These are phyloP conservation scores for Teleiodes luculella DNA, from an alignment of 2,888 invertebrate genomes.

Conservation along the genomic window DNA sequence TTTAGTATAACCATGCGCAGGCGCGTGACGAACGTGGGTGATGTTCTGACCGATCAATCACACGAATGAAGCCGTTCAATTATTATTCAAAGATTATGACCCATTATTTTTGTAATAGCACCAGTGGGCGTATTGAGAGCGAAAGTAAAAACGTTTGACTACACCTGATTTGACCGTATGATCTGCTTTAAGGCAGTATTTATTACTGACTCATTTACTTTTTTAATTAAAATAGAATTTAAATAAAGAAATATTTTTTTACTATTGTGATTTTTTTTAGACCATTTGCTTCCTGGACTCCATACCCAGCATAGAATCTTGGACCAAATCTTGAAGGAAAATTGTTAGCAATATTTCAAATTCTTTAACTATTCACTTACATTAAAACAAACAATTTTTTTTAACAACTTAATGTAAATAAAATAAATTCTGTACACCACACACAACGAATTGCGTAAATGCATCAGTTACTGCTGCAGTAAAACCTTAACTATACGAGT, in stretches of 20 bases:
- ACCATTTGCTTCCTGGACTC: too few relatives aligned
- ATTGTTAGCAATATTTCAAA: too few relatives aligned
- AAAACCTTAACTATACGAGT: background rate
- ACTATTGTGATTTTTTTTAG: too few relatives aligned
- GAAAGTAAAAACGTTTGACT: background rate
- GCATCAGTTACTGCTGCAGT: slow-evolving; percentile 6
- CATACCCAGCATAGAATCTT: too few relatives aligned
- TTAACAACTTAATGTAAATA: background rate
- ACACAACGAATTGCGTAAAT: slow-evolving; percentile 10
- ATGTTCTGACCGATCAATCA: slow-evolving; percentile 62
- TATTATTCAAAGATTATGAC: slow-evolving; percentile 50
- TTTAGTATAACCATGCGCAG: background rate
- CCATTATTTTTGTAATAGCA: slow-evolving; percentile 56
- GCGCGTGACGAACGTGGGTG: slow-evolving; percentile 64
- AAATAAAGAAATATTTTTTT: too few relatives aligned
- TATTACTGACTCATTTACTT: too few relatives aligned
- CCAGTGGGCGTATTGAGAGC: slow-evolving; percentile 25
- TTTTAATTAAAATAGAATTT: too few relatives aligned
- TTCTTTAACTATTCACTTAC: background rate
- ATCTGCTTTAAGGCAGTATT: too few relatives aligned
- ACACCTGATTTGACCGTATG: too few relatives aligned
- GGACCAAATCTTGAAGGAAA: too few relatives aligned
- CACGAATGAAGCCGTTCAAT: slow-evolving; percentile 64
- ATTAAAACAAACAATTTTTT: background rate
- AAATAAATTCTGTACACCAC: slow-evolving; percentile 4